Conservation (phyloP, 2,888 invertebrate genomes). For the Zootermopsis nevadensis region DNA sequence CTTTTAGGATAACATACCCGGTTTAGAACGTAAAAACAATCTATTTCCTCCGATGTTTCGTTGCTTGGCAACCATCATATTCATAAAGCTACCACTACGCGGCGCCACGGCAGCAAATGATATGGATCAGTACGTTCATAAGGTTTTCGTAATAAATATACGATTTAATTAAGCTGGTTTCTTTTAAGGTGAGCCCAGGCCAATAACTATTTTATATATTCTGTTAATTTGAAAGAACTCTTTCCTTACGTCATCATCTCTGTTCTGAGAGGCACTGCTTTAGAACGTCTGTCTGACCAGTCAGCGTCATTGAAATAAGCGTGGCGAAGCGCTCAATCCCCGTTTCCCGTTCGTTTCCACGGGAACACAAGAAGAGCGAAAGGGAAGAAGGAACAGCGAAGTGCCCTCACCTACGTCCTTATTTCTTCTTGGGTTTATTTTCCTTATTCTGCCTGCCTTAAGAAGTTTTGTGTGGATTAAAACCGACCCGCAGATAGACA, state of each 20-base stretch:
- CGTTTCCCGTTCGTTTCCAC: conserved; percentile 7
- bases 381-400: neutral
- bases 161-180: too few relatives aligned
- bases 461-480: conserved; percentile 48
- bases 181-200: too few relatives aligned
- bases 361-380: conserved; percentile 9
- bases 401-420: neutral
- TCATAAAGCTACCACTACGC: too few relatives aligned
- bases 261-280: neutral
- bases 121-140: too few relatives aligned
- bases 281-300: neutral
- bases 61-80: too few relatives aligned
- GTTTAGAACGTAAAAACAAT: too few relatives aligned
- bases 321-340: conserved; percentile 2
- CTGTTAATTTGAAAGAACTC: neutral
- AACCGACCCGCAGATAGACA: conserved; percentile 42
- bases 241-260: neutral
- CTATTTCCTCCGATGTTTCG: too few relatives aligned
- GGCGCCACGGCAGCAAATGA: too few relatives aligned
- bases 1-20: too few relatives aligned
- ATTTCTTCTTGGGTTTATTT: conserved; percentile 11
- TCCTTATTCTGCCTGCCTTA: conserved; percentile 31
- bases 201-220: neutral
- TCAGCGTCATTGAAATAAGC: neutral
- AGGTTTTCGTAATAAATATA: too few relatives aligned